These are phyloP conservation scores for Lontra canadensis DNA, from an alignment of 2,113 vertebrate species.

Conservation along the genomic window DNA sequence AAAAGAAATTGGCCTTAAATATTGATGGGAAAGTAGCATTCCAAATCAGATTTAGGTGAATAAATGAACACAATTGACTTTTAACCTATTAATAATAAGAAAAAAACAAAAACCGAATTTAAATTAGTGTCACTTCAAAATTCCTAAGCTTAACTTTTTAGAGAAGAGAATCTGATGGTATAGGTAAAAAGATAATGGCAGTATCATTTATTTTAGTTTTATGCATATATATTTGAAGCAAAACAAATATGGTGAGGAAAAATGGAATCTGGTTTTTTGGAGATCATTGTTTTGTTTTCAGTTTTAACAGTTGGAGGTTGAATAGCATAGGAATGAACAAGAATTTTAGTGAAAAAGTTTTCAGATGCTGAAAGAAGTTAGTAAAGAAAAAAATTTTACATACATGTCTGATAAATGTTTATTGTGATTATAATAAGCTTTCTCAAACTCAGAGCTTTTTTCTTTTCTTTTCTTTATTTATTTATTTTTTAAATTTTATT, in stretches of 20 bases:
- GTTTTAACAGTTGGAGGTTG: neutral
- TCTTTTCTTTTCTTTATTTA: neutral
- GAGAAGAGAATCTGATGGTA: neutral
- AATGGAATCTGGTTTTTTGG: neutral
- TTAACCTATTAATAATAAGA: neutral
- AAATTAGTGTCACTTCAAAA: conserved; percentile 20
- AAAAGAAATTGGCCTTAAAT: neutral
- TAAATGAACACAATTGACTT: conserved; percentile 22
- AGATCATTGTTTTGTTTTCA: neutral
- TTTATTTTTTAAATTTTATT: too few relatives aligned
- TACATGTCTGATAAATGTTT: neutral
- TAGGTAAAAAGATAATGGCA: neutral
- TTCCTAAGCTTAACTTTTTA: neutral
- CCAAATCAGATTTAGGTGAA: neutral
- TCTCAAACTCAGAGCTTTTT: neutral
- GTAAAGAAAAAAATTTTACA: neutral
- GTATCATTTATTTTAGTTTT: neutral
- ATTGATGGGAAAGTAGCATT: conserved; percentile 7
- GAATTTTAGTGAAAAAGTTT: conserved; percentile 34
- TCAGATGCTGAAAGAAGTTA: neutral
- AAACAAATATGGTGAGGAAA: neutral
- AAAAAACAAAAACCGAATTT: neutral
- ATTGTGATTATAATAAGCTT: neutral
- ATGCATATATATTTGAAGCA: neutral
- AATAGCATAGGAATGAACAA: neutral